Evolutionary conservation across 2,888 invertebrate genomes (phyloP).

Genomic region (Drosophila sordidula): DNA sequence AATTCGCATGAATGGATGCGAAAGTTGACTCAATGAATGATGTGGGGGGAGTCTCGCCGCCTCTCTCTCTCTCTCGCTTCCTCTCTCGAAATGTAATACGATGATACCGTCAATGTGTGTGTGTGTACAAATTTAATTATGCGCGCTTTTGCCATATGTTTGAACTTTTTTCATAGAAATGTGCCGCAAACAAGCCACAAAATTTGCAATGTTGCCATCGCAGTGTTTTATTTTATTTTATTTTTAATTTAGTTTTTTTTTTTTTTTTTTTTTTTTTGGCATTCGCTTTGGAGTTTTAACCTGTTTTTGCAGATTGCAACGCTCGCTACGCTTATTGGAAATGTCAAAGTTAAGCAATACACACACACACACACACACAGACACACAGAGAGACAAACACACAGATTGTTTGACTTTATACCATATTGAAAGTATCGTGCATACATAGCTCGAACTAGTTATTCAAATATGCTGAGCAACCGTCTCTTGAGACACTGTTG

Average conservation of each 20-base stretch:
- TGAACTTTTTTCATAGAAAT: conserved; percentile 60
- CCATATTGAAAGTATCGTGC: conserved; percentile 76
- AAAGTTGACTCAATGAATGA: conserved; percentile 65
- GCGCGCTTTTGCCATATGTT: conserved; percentile 78
- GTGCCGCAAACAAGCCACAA: conserved; percentile 48
- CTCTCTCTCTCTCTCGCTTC: conserved; percentile 5
- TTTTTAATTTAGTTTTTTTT: conserved; percentile 1
- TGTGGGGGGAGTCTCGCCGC: conserved; percentile 12
- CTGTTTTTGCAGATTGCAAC: conserved; percentile 75
- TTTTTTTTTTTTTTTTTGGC: conserved; percentile 37
- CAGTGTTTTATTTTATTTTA: conserved; percentile 12
- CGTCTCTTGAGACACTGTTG: conserved; percentile 66
- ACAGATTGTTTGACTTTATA: conserved; percentile 53
- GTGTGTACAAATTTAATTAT: conserved; percentile 70
- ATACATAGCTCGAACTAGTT: conserved; percentile 73
- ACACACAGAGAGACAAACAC: conserved; percentile 10
- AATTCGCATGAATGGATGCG: conserved; percentile 71
- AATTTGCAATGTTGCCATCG: conserved; percentile 72
- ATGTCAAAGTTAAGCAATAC: conserved; percentile 78
- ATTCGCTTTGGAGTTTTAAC: conserved; percentile 71
- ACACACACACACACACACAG: conserved; percentile 20
- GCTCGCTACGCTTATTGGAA: conserved; percentile 63
- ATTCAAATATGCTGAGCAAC: conserved; percentile 74
- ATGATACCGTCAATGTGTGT: conserved; percentile 6
- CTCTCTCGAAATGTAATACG: conserved; percentile 17